These are phyloP conservation scores for Dinoponera quadriceps DNA, from an alignment of 1,140 invertebrate species.

Conservation along the genomic window DNA sequence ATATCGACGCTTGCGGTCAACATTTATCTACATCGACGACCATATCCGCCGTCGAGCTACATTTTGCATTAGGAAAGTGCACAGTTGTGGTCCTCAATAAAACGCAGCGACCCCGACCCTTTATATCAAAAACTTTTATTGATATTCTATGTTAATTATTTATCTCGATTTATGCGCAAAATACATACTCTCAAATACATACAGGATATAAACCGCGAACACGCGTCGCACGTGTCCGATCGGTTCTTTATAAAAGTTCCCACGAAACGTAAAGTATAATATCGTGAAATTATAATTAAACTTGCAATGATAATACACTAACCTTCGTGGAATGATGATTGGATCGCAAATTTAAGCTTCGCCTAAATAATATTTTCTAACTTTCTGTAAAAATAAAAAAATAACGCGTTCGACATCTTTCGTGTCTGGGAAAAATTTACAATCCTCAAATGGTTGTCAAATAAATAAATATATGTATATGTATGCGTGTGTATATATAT, in stretches of 20 bases:
- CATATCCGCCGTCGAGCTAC: not conserved
- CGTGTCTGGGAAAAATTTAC: constrained; percentile 5
- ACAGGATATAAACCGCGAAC: constrained; percentile 52
- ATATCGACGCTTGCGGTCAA: not conserved
- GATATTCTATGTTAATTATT: constrained; percentile 36
- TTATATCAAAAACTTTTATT: constrained; percentile 69
- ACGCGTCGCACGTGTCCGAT: constrained; percentile 3
- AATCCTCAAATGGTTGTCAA: constrained; percentile 25
- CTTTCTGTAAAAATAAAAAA: constrained; percentile 48
- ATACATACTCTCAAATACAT: constrained; percentile 38
- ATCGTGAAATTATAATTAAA: constrained; percentile 18
- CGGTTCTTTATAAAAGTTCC: constrained; percentile 37
- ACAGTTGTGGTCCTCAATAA: not conserved
- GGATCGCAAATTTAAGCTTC: constrained; percentile 20
- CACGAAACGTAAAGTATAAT: constrained; percentile 45
- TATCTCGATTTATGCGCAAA: constrained; percentile 6
- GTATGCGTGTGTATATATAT: constrained; percentile 20
- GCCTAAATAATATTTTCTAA: constrained; percentile 30
- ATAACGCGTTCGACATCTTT: constrained; percentile 20
- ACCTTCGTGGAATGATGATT: not conserved
- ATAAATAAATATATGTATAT: constrained; percentile 32
- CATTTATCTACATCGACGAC: too few relatives aligned
- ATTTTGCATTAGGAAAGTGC: not conserved
- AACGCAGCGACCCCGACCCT: not conserved
- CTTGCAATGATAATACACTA: constrained; percentile 15